Evolutionary conservation across 2,888 invertebrate genomes (phyloP).

Genomic region (Trachelus tabidus): DNA sequence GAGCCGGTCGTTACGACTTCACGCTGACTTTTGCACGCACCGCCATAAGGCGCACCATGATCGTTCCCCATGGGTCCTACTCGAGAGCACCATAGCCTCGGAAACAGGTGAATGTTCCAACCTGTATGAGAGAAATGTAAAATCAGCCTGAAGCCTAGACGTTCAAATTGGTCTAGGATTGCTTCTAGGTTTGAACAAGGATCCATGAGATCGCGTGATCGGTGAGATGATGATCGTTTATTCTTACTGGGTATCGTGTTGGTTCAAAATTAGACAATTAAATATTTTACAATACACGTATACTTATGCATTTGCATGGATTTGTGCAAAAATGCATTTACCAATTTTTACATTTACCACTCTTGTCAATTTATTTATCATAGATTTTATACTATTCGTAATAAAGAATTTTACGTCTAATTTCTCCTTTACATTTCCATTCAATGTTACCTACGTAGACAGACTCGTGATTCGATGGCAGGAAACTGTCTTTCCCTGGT

Average conservation of each 20-base stretch:
- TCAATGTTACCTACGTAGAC: conserved; percentile 25
- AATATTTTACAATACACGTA: neutral
- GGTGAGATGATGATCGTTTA: neutral
- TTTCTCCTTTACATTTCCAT: neutral
- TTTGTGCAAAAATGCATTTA: neutral
- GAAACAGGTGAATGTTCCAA: neutral
- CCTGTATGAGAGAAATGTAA: neutral
- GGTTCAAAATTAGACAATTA: neutral
- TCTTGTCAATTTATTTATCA: too few relatives aligned
- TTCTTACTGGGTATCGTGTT: neutral
- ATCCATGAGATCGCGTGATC: neutral
- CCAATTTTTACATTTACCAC: neutral
- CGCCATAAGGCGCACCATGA: neutral
- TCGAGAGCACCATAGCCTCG: neutral
- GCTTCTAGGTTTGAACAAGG: neutral
- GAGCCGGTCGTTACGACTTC: conserved; percentile 60
- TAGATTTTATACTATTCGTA: too few relatives aligned
- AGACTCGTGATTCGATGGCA: neutral
- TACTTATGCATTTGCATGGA: neutral
- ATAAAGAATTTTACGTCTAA: neutral
- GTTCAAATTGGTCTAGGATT: neutral
- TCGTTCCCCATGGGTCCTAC: neutral
- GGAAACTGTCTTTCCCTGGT: neutral
- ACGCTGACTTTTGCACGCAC: conserved; percentile 60
- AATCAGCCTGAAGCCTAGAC: neutral